These are phyloP conservation scores for Psammodynastes pulverulentus DNA, from an alignment of 2,113 vertebrate species.

Conservation along the genomic window DNA sequence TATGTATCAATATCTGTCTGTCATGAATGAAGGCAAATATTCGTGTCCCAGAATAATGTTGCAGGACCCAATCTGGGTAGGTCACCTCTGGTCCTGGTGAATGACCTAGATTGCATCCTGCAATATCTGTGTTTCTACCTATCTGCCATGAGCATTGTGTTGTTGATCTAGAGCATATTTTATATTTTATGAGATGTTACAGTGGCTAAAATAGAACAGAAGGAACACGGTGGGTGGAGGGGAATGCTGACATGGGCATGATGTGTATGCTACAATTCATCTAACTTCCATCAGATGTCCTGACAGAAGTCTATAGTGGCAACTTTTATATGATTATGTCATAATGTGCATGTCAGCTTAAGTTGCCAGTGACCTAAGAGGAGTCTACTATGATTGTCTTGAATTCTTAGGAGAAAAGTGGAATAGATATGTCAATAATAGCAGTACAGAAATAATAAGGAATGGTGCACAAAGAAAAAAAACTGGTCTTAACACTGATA, in stretches of 20 bases:
- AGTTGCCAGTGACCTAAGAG: neutral
- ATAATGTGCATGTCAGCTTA: neutral
- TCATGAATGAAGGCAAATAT: neutral
- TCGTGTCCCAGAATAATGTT: neutral
- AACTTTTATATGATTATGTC: neutral
- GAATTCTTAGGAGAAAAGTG: neutral
- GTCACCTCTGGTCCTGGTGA: neutral
- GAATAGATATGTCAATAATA: neutral
- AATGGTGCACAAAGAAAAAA: neutral
- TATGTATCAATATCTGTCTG: neutral
- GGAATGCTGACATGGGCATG: neutral
- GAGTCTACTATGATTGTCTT: neutral
- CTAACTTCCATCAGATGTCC: neutral
- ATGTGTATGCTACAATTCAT: neutral
- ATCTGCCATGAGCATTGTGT: neutral
- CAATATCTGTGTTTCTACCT: neutral
- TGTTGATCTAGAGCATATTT: neutral
- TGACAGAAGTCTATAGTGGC: neutral
- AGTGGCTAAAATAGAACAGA: neutral
- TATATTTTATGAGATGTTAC: neutral
- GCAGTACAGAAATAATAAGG: neutral
- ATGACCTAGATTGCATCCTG: neutral
- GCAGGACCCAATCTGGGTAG: neutral
- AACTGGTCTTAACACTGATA: neutral
- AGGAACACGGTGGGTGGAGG: neutral